Conservation (phyloP, 2,797 vertebrate genomes). For the Lepilemur ruficaudatus region DNA sequence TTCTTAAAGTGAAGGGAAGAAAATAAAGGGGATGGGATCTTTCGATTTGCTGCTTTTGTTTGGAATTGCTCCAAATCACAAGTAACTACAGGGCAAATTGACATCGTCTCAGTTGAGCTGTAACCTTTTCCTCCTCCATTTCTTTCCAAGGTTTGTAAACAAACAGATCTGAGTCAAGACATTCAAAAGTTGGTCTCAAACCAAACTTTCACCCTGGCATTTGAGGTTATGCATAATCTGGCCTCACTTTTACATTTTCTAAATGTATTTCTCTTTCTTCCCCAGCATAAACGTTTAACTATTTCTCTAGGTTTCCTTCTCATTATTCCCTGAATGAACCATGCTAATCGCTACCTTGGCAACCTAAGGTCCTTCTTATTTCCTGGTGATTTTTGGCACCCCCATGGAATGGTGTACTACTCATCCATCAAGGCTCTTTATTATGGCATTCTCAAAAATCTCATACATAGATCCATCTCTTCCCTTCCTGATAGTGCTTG, state of each 20-base stretch:
- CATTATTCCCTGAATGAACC: background rate
- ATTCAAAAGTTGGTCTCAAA: constrained; percentile 41
- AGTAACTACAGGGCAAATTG: constrained; percentile 62
- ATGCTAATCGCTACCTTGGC: background rate
- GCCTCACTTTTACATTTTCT: background rate
- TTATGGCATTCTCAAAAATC: background rate
- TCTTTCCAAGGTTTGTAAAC: constrained; percentile 61
- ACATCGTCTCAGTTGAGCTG: constrained; percentile 46
- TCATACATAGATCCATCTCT: background rate
- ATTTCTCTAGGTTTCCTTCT: background rate
- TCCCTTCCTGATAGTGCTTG: background rate
- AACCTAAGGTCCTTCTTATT: background rate
- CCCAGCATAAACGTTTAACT: background rate
- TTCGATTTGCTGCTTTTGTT: constrained; percentile 70
- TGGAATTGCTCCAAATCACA: constrained; percentile 71
- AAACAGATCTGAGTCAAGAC: constrained; percentile 36
- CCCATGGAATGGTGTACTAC: background rate
- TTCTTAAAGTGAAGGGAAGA: constrained; percentile 59
- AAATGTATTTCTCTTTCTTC: background rate
- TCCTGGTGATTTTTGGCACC: background rate
- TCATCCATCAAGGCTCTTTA: background rate
- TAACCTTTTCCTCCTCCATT: constrained; percentile 56
- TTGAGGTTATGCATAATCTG: background rate
- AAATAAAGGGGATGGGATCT: constrained; percentile 65
- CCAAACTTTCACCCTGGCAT: constrained; percentile 10